These are phyloP conservation scores for Electrona antarctica DNA, from an alignment of 2,113 vertebrate species.

Conservation along the genomic window DNA sequence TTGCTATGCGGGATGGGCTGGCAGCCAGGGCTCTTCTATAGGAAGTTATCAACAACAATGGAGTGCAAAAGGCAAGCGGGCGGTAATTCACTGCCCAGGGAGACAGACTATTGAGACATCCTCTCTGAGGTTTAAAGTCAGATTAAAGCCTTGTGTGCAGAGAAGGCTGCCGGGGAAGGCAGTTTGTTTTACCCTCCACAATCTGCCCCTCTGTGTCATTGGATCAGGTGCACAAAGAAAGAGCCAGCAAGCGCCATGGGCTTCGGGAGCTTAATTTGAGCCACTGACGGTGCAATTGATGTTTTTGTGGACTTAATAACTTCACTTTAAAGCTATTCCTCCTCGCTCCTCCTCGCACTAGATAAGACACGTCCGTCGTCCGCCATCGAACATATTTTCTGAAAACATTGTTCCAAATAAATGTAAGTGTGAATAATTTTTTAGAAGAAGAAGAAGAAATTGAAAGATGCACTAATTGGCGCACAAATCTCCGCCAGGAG, in stretches of 20 bases:
- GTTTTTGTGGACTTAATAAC: slow-evolving; percentile 23
- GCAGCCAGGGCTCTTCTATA: slow-evolving; percentile 47
- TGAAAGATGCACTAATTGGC: too few species aligned
- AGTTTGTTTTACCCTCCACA: neutral
- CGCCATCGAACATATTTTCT: neutral
- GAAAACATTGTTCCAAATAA: neutral
- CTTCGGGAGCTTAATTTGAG: slow-evolving; percentile 36
- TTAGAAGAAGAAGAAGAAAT: too few species aligned
- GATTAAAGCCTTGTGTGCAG: slow-evolving; percentile 50
- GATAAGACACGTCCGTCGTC: neutral
- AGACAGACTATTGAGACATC: slow-evolving; percentile 62
- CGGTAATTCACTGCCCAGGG: slow-evolving; percentile 58
- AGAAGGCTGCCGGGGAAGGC: slow-evolving; percentile 25
- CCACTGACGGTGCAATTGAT: slow-evolving; percentile 25
- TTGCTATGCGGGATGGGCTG: slow-evolving; percentile 45
- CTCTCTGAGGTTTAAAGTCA: slow-evolving; percentile 54
- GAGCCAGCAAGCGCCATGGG: slow-evolving; percentile 34
- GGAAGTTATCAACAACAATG: slow-evolving; percentile 64
- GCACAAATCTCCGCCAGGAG: too few species aligned
- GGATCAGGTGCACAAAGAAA: slow-evolving; percentile 54
- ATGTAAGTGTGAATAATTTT: too few species aligned
- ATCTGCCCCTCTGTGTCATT: slow-evolving; percentile 29
- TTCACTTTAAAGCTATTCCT: slow-evolving; percentile 1
- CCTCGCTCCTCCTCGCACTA: neutral
- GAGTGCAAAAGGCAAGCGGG: slow-evolving; percentile 48